A percentile compares a stretch with the other conserved stretches of the same genome.
These are phyloP conservation scores for fruit fly (Drosophila melanogaster) DNA, from an alignment of 1,140 invertebrate species.

Conservation along the genomic window Release_6_plus_ISO1_MT NT_033777.3:23436501-23437000, in stretches of 20 bases:
- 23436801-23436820: constrained; percentile 83
- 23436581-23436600: constrained; percentile 60
- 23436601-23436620: constrained; percentile 48
- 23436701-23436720: constrained; percentile 64
- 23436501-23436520: constrained; percentile 81
- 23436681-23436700: constrained; percentile 41
- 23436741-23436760: constrained; percentile 29
- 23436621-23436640: constrained; percentile 49
- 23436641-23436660: constrained; percentile 27
- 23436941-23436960: constrained; percentile 1
- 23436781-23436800: constrained; percentile 83
- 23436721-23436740: constrained; percentile 71
- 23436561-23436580: constrained; percentile 82
- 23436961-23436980: constrained; percentile 23
- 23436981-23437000: constrained; percentile 81
- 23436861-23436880: constrained; percentile 76
- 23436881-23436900: constrained; percentile 77
- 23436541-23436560: constrained; percentile 83
- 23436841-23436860: constrained; percentile 79
- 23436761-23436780: constrained; percentile 64
- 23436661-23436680: constrained; percentile 48
- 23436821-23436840: constrained; percentile 77
- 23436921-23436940: constrained; percentile 78
- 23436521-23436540: constrained; percentile 83
- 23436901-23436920: constrained; percentile 74